These are phyloP conservation scores for Zaprionus lachaisei DNA, from an alignment of 1,140 invertebrate species.

Conservation along the genomic window DNA sequence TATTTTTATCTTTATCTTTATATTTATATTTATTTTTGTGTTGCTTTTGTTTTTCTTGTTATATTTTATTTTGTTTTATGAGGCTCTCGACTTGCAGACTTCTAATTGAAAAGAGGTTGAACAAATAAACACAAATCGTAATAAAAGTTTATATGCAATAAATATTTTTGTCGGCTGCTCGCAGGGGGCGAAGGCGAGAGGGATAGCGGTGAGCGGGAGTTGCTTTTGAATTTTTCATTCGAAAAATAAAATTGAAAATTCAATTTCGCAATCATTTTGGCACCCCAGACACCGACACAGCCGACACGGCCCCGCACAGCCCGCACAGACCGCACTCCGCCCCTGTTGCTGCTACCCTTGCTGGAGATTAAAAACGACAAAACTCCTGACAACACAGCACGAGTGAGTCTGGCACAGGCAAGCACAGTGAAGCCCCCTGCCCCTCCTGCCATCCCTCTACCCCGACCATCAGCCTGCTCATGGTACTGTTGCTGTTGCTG, in stretches of 20 bases:
- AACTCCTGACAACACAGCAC: conserved; percentile 60
- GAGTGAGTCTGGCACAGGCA: conserved; percentile 13
- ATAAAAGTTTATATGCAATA: conserved; percentile 81
- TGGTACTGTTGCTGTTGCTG: not conserved
- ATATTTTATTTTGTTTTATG: conserved; percentile 61
- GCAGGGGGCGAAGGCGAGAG: conserved; percentile 8
- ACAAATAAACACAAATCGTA: conserved; percentile 79
- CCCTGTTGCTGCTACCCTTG: conserved; percentile 35
- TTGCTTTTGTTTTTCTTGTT: not conserved
- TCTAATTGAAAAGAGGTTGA: conserved; percentile 79
- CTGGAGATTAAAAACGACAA: conserved; percentile 74
- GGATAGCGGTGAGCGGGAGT: conserved; percentile 4
- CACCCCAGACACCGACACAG: conserved; percentile 53
- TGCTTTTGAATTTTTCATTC: conserved; percentile 79
- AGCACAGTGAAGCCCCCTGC: not conserved
- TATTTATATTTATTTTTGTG: conserved; percentile 11
- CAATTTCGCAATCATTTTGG: conserved; percentile 81
- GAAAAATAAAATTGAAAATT: conserved; percentile 81
- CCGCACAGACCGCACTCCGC: not conserved
- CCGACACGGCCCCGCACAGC: not conserved
- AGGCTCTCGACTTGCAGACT: conserved; percentile 47
- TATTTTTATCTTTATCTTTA: conserved; percentile 1
- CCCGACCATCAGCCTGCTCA: not conserved
- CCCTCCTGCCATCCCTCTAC: not conserved
- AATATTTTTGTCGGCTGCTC: conserved; percentile 71